Evolutionary conservation across 92 coral and sea anemone species (phyloP).

Genomic region (Anthopleura xanthogrammica): DNA sequence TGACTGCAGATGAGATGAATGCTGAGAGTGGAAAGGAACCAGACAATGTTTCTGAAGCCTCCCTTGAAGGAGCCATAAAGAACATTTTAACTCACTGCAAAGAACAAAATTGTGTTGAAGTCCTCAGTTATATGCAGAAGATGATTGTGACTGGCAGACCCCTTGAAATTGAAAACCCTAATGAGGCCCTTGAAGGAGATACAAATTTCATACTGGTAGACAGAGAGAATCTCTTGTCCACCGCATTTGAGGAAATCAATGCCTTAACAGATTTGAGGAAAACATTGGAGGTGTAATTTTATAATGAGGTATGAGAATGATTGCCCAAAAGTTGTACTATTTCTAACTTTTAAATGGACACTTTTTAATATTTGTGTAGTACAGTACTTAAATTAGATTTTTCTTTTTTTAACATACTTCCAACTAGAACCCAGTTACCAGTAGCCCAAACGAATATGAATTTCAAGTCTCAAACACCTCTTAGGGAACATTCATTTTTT

Average conservation of each 20-base stretch:
- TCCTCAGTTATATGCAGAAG: not conserved
- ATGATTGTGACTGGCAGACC: too few species aligned
- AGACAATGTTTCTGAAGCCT: not conserved
- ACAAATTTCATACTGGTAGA: too few species aligned
- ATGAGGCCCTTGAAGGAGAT: too few species aligned
- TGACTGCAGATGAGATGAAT: conserved; percentile 15
- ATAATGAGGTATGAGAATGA: not conserved
- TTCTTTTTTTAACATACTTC: not conserved
- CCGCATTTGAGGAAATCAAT: too few species aligned
- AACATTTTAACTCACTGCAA: conserved; percentile 33
- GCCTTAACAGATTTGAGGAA: too few species aligned
- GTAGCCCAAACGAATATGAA: not conserved
- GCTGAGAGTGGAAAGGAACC: not conserved
- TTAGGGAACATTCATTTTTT: too few species aligned
- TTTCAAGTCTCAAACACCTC: not conserved
- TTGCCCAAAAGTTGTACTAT: not conserved
- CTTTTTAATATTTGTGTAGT: too few species aligned
- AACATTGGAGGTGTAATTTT: too few species aligned
- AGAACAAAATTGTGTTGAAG: conserved; percentile 31
- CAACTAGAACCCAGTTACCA: not conserved
- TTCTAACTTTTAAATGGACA: too few species aligned
- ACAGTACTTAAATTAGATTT: too few species aligned
- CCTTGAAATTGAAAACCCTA: too few species aligned
- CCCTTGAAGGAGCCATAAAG: conserved; percentile 12
- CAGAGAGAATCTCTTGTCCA: too few species aligned